Percentiles rank a stretch among this genome's conserved stretches.
Evolutionary conservation across 2,113 vertebrate species (phyloP).

Genomic region (Cardinalis cardinalis): DNA sequence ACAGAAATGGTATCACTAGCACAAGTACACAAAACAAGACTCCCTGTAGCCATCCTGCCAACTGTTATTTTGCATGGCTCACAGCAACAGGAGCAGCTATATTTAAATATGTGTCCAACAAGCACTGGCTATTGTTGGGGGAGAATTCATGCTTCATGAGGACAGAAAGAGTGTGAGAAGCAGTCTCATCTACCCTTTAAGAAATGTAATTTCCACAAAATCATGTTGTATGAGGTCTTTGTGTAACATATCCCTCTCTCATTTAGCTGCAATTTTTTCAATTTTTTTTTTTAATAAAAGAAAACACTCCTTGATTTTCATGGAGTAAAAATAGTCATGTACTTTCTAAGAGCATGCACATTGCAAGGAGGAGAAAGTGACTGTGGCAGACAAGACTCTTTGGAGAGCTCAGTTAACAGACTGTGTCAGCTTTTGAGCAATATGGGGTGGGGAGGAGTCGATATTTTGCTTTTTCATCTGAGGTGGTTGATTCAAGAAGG

Average conservation of each 20-base stretch:
- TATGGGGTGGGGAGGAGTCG: neutral
- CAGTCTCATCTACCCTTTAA: neutral
- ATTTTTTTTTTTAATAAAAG: neutral
- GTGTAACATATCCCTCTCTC: neutral
- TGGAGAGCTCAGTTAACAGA: neutral
- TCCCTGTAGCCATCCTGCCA: neutral
- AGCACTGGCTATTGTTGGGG: neutral
- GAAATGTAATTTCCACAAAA: neutral
- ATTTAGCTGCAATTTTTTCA: neutral
- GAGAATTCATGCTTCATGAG: neutral
- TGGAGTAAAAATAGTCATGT: neutral
- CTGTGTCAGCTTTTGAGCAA: fast-evolving
- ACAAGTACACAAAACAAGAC: neutral
- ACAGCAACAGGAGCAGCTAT: neutral
- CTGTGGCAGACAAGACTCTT: neutral
- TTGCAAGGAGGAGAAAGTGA: neutral
- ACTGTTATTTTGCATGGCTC: neutral
- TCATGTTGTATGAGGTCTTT: neutral
- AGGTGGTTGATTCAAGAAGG: neutral
- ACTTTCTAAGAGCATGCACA: neutral
- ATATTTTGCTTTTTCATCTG: neutral
- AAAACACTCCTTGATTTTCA: neutral
- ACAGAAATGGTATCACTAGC: neutral
- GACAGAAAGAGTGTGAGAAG: neutral
- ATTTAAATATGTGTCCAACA: neutral